Evolutionary conservation across 2,113 vertebrate species (phyloP).

Genomic region (Gallinago jamesoni): DNA sequence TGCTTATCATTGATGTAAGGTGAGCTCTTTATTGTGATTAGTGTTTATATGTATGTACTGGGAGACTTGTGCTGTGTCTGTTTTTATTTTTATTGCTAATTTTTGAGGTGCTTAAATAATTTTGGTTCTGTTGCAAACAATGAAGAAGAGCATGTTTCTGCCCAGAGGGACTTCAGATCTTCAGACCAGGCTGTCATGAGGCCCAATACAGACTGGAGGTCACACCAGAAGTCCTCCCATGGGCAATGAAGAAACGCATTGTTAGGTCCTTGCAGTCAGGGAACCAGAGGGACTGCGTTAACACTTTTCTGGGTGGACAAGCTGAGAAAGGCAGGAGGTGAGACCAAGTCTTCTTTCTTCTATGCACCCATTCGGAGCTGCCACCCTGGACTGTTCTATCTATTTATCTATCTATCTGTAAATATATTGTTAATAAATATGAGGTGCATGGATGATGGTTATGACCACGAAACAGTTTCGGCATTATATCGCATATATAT

Average conservation of each 20-base stretch:
- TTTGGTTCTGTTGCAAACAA: not conserved
- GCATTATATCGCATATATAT: not conserved
- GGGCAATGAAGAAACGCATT: not conserved
- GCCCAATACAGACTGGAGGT: not conserved
- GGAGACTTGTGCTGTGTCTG: not conserved
- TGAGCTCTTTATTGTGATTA: not conserved
- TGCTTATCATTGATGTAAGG: fast-evolving
- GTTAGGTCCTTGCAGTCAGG: not conserved
- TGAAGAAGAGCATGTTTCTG: not conserved
- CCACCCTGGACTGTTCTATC: not conserved
- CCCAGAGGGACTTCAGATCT: not conserved
- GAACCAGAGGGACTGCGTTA: not conserved
- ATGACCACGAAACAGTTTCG: not conserved
- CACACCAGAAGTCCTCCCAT: not conserved
- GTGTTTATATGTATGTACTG: fast-evolving
- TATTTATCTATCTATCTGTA: not conserved
- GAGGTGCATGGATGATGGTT: not conserved
- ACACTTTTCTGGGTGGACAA: fast-evolving
- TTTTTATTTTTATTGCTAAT: not conserved
- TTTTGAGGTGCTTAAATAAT: not conserved
- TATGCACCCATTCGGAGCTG: not conserved
- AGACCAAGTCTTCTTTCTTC: not conserved
- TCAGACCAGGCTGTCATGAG: not conserved
- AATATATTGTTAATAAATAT: not conserved
- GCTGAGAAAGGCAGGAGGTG: not conserved